These are phyloP conservation scores for Cataglyphis rosenhaueri DNA, from an alignment of 2,888 invertebrate genomes.

Conservation along the genomic window DNA sequence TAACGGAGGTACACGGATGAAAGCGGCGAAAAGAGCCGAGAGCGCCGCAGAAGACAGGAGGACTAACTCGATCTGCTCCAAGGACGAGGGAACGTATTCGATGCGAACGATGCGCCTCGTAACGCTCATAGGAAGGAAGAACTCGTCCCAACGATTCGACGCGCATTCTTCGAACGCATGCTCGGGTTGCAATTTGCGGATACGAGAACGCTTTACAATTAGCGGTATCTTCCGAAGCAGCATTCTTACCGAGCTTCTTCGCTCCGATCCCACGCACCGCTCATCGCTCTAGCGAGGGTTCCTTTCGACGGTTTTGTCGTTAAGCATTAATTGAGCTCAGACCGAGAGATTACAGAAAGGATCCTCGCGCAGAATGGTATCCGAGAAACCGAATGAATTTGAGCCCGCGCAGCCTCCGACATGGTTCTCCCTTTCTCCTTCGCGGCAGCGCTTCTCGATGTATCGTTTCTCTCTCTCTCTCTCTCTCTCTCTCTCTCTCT, in stretches of 20 bases:
- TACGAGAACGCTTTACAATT: constrained; percentile 78
- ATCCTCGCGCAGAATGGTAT: constrained; percentile 65
- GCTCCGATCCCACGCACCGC: constrained; percentile 69
- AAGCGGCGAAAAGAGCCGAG: constrained; percentile 29
- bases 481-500: constrained; percentile 18
- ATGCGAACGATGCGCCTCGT: constrained; percentile 12
- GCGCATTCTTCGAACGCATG: constrained; percentile 71
- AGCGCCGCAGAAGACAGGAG: constrained; percentile 24
- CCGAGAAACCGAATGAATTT: constrained; percentile 78
- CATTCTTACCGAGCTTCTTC: constrained; percentile 67
- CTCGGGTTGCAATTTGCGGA: constrained; percentile 74
- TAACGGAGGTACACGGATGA: constrained; percentile 30
- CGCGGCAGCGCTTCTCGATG: background rate
- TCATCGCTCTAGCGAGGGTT: constrained; percentile 40
- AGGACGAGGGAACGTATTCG: constrained; percentile 8
- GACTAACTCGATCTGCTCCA: constrained; percentile 25
- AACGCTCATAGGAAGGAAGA: constrained; percentile 45
- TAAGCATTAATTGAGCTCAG: constrained; percentile 80
- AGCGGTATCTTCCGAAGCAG: constrained; percentile 77
- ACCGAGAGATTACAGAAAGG: constrained; percentile 77
- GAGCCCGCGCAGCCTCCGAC: constrained; percentile 58
- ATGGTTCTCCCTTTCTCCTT: constrained; percentile 36
- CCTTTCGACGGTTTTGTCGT: constrained; percentile 77
- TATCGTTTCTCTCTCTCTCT: constrained; percentile 25
- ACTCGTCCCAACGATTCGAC: constrained; percentile 62